Conservation (phyloP, 1,140 invertebrate species). For the Spodoptera frugiperda region DNA sequence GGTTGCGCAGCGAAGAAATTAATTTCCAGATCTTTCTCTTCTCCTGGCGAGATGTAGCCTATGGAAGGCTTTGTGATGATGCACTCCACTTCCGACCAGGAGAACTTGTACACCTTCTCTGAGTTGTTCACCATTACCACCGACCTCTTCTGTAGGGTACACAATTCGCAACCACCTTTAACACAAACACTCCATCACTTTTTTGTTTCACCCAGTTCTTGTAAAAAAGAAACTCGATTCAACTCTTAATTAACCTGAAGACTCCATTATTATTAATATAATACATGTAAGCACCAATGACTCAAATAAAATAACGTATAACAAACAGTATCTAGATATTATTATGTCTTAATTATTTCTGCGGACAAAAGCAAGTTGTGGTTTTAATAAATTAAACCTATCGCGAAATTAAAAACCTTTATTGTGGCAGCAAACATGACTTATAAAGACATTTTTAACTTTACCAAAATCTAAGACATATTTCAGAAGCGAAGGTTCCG, state of each 20-base stretch:
- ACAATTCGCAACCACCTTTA: conserved; percentile 75
- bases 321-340: not conserved
- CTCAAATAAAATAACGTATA: too few species aligned
- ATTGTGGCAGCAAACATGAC: too few species aligned
- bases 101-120: conserved; percentile 79
- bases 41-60: conserved; percentile 78
- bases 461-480: conserved; percentile 78
- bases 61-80: conserved; percentile 72
- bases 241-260: too few species aligned
- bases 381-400: too few species aligned
- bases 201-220: too few species aligned
- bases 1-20: conserved; percentile 71
- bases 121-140: conserved; percentile 79
- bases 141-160: conserved; percentile 68
- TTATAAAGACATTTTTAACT: not conserved
- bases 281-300: too few species aligned
- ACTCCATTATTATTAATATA: too few species aligned
- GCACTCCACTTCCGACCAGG: conserved; percentile 66
- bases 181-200: not conserved
- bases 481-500: conserved; percentile 68
- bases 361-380: not conserved
- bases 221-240: too few species aligned
- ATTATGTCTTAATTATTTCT: too few species aligned
- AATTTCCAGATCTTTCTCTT: conserved; percentile 82
- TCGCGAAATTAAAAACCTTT: too few species aligned